These are phyloP conservation scores for Alcis repandata DNA, from an alignment of 2,888 invertebrate species.

Conservation along the genomic window DNA sequence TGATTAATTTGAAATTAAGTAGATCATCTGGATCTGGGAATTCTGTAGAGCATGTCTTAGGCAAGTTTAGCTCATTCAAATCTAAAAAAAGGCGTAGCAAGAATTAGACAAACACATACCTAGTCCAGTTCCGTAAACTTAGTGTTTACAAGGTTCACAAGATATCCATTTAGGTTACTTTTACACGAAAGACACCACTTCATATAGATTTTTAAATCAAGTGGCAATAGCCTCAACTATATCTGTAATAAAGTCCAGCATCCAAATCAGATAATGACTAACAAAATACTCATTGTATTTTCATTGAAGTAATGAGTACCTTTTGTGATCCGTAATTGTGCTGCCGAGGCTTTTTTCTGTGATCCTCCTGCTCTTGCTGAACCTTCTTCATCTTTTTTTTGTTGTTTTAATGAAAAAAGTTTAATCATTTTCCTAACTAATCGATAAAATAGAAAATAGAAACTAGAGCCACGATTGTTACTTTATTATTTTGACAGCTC, in stretches of 20 bases:
- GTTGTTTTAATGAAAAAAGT: conserved; percentile 98
- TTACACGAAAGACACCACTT: not conserved
- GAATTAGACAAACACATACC: not conserved
- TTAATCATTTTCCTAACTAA: conserved; percentile 94
- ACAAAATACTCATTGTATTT: conserved; percentile 24
- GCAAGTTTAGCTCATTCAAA: conserved; percentile 98
- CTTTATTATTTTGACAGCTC: conserved; percentile 76
- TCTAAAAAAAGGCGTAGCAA: conserved; percentile 88
- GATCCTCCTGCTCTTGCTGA: conserved; percentile 87
- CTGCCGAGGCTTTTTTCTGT: conserved; percentile 98
- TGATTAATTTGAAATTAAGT: conserved; percentile 97
- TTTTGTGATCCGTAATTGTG: conserved; percentile 98
- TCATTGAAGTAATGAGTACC: conserved; percentile 77
- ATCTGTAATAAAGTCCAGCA: not conserved
- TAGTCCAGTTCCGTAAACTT: conserved; percentile 2
- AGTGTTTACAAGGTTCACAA: not conserved
- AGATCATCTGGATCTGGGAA: conserved; percentile 99
- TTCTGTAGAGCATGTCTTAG: conserved; percentile 98
- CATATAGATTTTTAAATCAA: not conserved
- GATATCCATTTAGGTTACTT: not conserved
- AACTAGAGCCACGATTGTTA: conserved; percentile 69
- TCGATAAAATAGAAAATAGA: conserved; percentile 75
- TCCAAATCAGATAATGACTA: conserved; percentile 13
- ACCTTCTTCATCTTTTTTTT: conserved; percentile 98
- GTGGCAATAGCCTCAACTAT: not conserved